Evolutionary conservation across 2,888 invertebrate genomes (phyloP).

Genomic region (Torymus texanus): DNA sequence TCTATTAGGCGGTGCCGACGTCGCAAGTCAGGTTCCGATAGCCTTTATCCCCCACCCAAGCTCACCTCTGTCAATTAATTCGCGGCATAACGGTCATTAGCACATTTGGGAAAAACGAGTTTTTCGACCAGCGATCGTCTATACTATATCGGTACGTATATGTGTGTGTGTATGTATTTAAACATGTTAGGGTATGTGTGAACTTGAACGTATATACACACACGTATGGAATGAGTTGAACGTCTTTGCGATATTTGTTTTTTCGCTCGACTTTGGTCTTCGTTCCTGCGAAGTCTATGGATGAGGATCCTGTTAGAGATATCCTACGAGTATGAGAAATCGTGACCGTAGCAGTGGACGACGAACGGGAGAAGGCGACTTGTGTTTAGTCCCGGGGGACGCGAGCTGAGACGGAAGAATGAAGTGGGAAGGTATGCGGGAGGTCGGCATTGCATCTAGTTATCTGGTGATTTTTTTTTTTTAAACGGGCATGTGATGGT

Average conservation of each 20-base stretch:
- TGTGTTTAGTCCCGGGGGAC: slow-evolving; percentile 22
- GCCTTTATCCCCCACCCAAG: slow-evolving; percentile 5
- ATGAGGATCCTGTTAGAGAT: slow-evolving; percentile 11
- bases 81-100: slow-evolving; percentile 50
- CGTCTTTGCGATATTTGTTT: background rate
- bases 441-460: slow-evolving; percentile 30
- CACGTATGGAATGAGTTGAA: background rate
- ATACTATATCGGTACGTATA: background rate
- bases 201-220: too few relatives aligned
- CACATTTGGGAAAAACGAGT: slow-evolving; percentile 49
- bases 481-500: background rate
- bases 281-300: background rate
- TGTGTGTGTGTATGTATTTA: background rate
- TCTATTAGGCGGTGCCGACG: slow-evolving; percentile 20
- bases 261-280: background rate
- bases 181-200: background rate
- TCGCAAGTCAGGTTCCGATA: slow-evolving; percentile 27
- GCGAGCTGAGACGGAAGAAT: background rate
- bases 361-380: slow-evolving; percentile 23
- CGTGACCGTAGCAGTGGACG: slow-evolving; percentile 19
- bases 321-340: slow-evolving; percentile 28
- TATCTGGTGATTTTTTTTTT: background rate
- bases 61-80: slow-evolving; percentile 40
- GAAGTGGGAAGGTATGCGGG: slow-evolving; percentile 40
- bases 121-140: slow-evolving; percentile 20